phyloP scores from a whole-genome alignment of 2,113 vertebrate genomes.

The Halcyon senegalensis region DNA sequence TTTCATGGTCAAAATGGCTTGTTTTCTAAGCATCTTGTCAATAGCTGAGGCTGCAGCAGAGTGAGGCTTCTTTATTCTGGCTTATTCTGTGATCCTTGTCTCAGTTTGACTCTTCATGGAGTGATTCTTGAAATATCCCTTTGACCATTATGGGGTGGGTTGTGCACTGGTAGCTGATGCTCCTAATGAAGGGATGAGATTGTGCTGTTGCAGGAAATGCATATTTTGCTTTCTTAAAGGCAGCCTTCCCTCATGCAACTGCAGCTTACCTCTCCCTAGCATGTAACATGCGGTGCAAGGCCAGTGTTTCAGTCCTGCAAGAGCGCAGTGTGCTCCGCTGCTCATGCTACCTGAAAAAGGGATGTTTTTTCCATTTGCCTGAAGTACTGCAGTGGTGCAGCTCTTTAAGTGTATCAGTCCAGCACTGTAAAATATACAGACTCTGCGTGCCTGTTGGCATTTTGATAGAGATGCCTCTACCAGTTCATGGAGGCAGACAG shows the following conservation, averaged over 20 bases:
- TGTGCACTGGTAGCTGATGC: neutral
- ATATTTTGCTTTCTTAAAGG: neutral
- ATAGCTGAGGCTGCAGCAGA: neutral
- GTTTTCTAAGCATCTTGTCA: neutral
- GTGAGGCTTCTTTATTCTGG: neutral
- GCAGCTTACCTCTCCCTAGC: neutral
- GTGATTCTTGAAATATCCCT: neutral
- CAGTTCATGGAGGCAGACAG: neutral
- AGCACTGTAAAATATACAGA: neutral
- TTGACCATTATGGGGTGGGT: neutral
- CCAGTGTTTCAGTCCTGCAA: neutral
- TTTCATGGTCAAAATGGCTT: neutral
- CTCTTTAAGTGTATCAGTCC: neutral
- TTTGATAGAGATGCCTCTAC: neutral
- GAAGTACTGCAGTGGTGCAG: neutral
- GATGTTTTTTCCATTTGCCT: neutral
- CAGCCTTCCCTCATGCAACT: neutral
- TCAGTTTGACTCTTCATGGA: neutral
- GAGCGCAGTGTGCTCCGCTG: neutral
- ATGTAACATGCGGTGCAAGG: neutral
- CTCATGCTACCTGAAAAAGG: neutral
- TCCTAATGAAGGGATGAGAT: neutral
- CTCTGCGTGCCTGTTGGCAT: neutral
- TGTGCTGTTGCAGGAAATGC: accelerated
- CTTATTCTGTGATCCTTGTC: neutral